A percentile compares a stretch with the other conserved stretches of the same genome.
phyloP scores from a whole-genome alignment of 2,113 vertebrate genomes.

The Stigmatopora argus region DNA sequence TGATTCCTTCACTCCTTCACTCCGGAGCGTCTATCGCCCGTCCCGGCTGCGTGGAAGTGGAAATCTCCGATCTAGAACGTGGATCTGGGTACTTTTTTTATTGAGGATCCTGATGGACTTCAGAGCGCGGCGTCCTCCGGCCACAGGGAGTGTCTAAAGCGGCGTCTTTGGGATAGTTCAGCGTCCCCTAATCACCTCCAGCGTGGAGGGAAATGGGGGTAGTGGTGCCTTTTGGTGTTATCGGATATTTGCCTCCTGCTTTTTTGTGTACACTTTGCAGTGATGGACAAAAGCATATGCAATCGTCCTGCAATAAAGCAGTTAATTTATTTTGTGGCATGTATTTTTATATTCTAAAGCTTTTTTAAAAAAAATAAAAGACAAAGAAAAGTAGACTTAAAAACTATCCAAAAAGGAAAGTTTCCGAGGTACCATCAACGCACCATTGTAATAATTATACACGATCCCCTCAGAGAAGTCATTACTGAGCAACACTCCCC shows the following conservation, averaged over 20 bases:
- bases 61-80: slow-evolving; percentile 25
- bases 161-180: slow-evolving; percentile 48
- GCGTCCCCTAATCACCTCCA: slow-evolving; percentile 61
- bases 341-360: no score
- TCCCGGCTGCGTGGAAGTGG: slow-evolving; percentile 30
- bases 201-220: slow-evolving; percentile 8
- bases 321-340: no score
- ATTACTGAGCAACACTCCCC: slow-evolving; percentile 59
- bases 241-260: slow-evolving; percentile 2
- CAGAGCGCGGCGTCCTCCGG: slow-evolving; percentile 38
- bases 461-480: background rate
- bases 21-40: slow-evolving; percentile 37
- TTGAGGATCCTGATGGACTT: slow-evolving; percentile 44
- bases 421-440: slow-evolving; percentile 41
- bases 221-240: slow-evolving; percentile 30
- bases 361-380: no score
- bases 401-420: background rate
- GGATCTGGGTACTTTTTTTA: slow-evolving; percentile 49
- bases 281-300: no score
- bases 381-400: background rate
- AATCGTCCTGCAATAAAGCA: no score
- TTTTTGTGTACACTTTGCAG: background rate
- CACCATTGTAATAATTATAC: slow-evolving; percentile 29
- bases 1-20: slow-evolving; percentile 28
- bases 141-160: slow-evolving; percentile 61